Conservation (phyloP, 2,797 vertebrate genomes). For the Sebastiscus tertius region DNA sequence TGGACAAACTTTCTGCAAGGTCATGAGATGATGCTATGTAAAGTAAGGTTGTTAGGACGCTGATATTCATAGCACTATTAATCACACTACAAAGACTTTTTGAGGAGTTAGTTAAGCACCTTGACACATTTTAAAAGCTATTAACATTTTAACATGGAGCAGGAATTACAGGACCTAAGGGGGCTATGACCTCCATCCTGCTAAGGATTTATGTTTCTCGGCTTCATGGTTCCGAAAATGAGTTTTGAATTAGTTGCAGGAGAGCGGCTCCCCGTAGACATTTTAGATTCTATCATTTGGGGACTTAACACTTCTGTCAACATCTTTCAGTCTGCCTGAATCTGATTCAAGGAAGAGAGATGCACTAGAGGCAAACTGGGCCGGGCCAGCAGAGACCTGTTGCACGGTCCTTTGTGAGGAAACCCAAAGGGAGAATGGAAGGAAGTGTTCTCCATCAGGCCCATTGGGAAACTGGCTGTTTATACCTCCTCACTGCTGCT, state of each 20-base stretch:
- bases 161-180: not conserved
- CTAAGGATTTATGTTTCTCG: not conserved
- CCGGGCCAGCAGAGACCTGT: conserved; percentile 10
- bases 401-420: not conserved
- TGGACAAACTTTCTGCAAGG: not conserved
- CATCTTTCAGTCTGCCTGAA: not conserved
- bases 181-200: not conserved
- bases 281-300: not conserved
- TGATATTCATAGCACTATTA: not conserved
- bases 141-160: not conserved
- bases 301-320: not conserved
- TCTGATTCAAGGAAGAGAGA: not conserved
- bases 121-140: conserved; percentile 9
- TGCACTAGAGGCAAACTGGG: not conserved
- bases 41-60: not conserved
- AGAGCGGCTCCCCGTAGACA: not conserved
- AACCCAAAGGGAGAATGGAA: conserved; percentile 7
- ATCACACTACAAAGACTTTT: not conserved
- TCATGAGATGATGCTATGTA: not conserved
- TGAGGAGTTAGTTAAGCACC: not conserved
- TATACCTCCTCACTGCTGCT: conserved; percentile 13
- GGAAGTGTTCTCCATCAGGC: conserved; percentile 24
- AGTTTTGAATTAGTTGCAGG: not conserved
- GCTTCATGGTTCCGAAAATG: not conserved
- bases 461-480: conserved; percentile 38